Base-by-base conservation (phyloP, 2,888 invertebrate species). In the Tridacna crocea region DNA sequence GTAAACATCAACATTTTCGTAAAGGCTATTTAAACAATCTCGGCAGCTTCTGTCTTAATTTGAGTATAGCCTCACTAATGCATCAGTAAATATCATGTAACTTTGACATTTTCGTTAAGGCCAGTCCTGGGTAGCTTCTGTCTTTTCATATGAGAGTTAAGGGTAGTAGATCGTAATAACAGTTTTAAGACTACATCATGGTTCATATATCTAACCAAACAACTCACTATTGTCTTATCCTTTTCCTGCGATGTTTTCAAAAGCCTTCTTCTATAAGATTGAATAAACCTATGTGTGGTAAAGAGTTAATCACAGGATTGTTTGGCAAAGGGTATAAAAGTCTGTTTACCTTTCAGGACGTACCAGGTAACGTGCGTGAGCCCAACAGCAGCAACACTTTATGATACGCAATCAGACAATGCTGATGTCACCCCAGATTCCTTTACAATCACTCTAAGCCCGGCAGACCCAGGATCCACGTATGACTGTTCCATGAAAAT, bases 401-500 rank as follows among this genome's bases (percentile, higher is more conserved):
- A 65, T 10, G 65, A 72, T 22, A 81, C 83, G 0, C 4, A 22
- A 10, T 63, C 72, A 6, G 83, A 87, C 27, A 72, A 82, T 46
- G 58, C 81, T 10, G 51, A 65, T 0, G 46, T 80, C 10, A 65
- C 74, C 13, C 76, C 83, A 13, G 73, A 70, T 19, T 68, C 79
- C 0, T 79, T 83, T 24, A 75, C 75, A 0, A 26, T 80, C 63
- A 85, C 76, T n/a, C 75, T 77, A 15, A 78, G 48, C n/a, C 85
- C 88, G 65, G 90, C 89, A 17, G 89, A 90, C 10, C 74, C 82
- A 36, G 79, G 87, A 13, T 84, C 87, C 15, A 88, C 87, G 22
- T 91, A 91, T 74, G 83, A 82, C 17, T 91, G 91, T 75, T 73
- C 78, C 17, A 79, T 90, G 12, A 74, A 86, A 55, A 79, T 89